Conservation (phyloP, 2,113 vertebrate species). For the Mellivora capensis region DNA sequence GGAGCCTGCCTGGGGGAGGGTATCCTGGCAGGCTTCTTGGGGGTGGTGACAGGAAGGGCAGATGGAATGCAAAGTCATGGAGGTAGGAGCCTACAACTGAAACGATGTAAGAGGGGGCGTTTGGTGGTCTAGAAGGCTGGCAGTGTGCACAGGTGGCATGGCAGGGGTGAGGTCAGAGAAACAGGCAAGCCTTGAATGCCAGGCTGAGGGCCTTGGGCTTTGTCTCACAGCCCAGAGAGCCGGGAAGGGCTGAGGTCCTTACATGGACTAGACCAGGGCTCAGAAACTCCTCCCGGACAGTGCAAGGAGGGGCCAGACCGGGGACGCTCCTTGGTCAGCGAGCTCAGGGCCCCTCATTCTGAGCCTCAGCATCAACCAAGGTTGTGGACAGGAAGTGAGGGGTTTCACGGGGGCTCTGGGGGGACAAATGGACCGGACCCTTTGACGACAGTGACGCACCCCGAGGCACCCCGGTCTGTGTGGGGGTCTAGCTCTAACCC, state of each 20-base stretch:
- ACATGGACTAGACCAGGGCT: too few species aligned
- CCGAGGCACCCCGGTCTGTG: neutral
- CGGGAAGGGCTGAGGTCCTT: neutral
- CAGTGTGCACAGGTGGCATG: fast-evolving
- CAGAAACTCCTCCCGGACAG: neutral
- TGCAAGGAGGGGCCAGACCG: fast-evolving
- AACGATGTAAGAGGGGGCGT: fast-evolving
- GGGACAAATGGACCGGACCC: neutral
- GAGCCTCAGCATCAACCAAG: neutral
- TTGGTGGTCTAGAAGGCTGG: neutral
- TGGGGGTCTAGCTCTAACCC: neutral
- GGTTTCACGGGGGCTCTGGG: neutral
- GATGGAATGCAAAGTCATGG: neutral
- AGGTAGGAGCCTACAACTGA: fast-evolving
- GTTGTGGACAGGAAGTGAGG: fast-evolving
- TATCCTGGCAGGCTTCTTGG: neutral
- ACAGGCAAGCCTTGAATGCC: neutral
- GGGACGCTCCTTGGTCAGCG: neutral
- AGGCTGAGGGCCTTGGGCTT: neutral
- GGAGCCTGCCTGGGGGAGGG: neutral
- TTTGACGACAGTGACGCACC: fast-evolving
- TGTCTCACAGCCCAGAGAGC: neutral
- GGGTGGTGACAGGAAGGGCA: neutral
- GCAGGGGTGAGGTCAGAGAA: neutral
- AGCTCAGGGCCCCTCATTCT: neutral